phyloP scores from a whole-genome alignment of 2,113 vertebrate genomes.

The Leucoraja erinaceus region DNA sequence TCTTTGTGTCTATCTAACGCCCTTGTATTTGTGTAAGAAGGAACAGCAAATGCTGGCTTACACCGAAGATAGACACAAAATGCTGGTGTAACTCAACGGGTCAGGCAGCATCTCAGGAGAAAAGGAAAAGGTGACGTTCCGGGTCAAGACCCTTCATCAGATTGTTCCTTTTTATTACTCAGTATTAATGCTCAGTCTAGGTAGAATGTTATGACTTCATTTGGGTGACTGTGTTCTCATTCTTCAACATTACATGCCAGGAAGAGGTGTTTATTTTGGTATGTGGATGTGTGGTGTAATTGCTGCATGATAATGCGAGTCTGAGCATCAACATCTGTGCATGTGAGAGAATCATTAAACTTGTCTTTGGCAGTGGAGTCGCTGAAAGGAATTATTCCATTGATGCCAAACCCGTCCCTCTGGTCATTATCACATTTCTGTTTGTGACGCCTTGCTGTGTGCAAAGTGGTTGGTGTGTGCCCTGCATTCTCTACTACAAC shows the following conservation, averaged over 20 bases:
- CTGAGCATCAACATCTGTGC: background rate
- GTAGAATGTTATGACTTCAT: background rate
- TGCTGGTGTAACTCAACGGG: no score
- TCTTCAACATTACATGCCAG: background rate
- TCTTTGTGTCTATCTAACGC: no score
- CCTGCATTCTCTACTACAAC: background rate
- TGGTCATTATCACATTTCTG: slow-evolving; percentile 23
- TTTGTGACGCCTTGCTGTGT: background rate
- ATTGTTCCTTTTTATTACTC: no score
- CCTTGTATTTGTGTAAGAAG: no score
- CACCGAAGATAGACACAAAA: no score
- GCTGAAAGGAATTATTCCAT: background rate
- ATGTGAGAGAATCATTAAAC: slow-evolving; percentile 30
- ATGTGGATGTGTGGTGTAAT: slow-evolving; percentile 16
- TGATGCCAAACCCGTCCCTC: background rate
- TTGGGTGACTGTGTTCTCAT: slow-evolving; percentile 12
- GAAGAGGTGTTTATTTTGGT: background rate
- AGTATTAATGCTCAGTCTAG: background rate
- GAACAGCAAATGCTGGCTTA: no score
- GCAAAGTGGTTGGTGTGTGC: background rate
- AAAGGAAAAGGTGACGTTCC: no score
- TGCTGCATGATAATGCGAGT: background rate
- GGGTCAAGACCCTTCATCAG: no score
- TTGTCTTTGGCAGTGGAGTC: background rate
- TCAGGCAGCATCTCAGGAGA: no score